Percentiles rank a stretch among this genome's conserved stretches.
These are phyloP conservation scores for Neolamprologus toae DNA, from an alignment of 2,113 vertebrate genomes.

Conservation along the genomic window DNA sequence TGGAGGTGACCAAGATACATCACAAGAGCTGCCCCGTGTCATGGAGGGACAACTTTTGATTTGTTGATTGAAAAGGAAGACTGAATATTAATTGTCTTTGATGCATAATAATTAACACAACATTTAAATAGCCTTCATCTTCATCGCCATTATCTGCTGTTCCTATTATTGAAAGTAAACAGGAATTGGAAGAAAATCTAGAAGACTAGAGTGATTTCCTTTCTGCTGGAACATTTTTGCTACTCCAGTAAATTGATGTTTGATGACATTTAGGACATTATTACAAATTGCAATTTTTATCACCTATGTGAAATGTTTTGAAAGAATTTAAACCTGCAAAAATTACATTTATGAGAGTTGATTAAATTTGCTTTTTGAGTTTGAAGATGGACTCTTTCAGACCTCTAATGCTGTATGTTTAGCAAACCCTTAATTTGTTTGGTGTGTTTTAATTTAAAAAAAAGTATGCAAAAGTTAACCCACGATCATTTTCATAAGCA, in stretches of 20 bases:
- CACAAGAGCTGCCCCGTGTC: constrained; percentile 61
- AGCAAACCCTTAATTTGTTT: background rate
- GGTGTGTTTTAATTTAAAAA: background rate
- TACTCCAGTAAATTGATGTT: background rate
- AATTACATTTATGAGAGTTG: background rate
- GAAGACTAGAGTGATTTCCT: background rate
- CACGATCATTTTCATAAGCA: background rate
- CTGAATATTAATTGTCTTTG: background rate
- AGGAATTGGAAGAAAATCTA: background rate
- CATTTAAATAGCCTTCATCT: background rate
- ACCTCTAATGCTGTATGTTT: background rate
- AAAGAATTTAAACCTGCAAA: background rate
- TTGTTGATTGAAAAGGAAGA: background rate
- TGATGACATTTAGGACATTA: background rate
- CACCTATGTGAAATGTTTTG: background rate
- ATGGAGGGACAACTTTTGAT: constrained; percentile 35
- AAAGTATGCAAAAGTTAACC: background rate
- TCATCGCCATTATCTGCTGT: background rate
- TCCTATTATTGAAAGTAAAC: background rate
- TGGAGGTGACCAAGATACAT: constrained; percentile 71
- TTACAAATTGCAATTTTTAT: background rate
- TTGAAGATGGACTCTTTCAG: background rate
- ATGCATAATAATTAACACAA: background rate
- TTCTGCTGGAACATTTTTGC: background rate
- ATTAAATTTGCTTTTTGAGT: background rate